Conservation (phyloP, 2,888 invertebrate species). For the Catonia carolina region DNA sequence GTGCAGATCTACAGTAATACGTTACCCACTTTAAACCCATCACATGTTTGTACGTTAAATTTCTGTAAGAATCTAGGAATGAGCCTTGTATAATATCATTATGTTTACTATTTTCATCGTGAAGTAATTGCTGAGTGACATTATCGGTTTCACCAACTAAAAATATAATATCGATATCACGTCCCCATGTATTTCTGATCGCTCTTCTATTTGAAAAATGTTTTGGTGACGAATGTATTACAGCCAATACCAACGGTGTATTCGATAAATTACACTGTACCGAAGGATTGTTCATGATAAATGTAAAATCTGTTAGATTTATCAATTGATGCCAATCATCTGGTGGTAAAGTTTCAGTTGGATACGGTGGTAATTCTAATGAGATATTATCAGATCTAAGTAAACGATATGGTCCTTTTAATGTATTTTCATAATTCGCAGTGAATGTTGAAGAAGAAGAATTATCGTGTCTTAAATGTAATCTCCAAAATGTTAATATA, state of each 20-base stretch:
- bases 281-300: slow-evolving; percentile 50
- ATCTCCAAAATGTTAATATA: no score
- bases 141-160: slow-evolving; percentile 54
- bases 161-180: slow-evolving; percentile 56
- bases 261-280: slow-evolving; percentile 41
- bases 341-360: not conserved
- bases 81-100: slow-evolving; percentile 69
- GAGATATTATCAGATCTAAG: no score
- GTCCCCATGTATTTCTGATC: slow-evolving; percentile 67
- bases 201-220: slow-evolving; percentile 57
- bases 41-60: slow-evolving; percentile 78
- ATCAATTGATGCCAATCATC: slow-evolving; percentile 46
- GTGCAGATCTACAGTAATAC: slow-evolving; percentile 61
- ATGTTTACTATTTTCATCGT: slow-evolving; percentile 50
- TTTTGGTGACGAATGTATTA: slow-evolving; percentile 61
- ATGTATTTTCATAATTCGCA: no score
- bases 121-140: slow-evolving; percentile 41
- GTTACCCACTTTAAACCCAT: slow-evolving; percentile 73
- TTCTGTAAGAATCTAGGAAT: slow-evolving; percentile 69
- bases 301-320: slow-evolving; percentile 55
- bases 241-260: slow-evolving; percentile 53
- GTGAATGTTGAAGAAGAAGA: no score
- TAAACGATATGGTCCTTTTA: no score
- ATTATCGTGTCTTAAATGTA: no score
- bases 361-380: no score